Evolutionary conservation across 2,113 vertebrate genomes (phyloP).

Genomic region (Lophochroa leadbeateri): DNA sequence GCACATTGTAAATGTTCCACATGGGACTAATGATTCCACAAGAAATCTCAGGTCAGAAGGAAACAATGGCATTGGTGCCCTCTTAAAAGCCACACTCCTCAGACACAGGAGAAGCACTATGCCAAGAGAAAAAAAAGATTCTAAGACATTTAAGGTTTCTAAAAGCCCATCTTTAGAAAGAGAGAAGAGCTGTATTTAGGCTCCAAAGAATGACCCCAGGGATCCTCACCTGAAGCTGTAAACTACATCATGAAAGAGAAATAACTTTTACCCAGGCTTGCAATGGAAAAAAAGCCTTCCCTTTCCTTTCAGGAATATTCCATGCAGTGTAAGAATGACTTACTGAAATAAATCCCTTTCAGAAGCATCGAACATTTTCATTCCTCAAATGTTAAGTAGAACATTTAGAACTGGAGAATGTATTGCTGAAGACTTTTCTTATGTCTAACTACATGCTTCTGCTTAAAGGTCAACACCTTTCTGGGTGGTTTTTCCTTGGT

Average conservation of each 20-base stretch:
- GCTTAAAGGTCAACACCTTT: slow-evolving; percentile 43
- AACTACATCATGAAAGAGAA: not conserved
- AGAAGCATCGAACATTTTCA: not conserved
- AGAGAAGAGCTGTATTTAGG: not conserved
- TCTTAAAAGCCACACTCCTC: not conserved
- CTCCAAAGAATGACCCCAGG: slow-evolving; percentile 15
- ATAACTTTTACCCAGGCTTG: not conserved
- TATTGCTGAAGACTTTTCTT: not conserved
- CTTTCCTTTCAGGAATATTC: not conserved
- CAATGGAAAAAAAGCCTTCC: not conserved
- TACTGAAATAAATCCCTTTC: slow-evolving; percentile 28
- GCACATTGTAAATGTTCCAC: accelerated
- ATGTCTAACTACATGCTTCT: slow-evolving; percentile 4
- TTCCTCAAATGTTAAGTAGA: slow-evolving; percentile 45
- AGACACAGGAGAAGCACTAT: not conserved
- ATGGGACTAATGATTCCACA: not conserved
- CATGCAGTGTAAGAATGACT: not conserved
- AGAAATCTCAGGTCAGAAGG: not conserved
- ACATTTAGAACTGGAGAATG: slow-evolving; percentile 14
- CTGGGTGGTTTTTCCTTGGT: not conserved
- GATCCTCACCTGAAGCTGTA: slow-evolving; percentile 7
- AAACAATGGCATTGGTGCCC: not conserved
- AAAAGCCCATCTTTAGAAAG: not conserved
- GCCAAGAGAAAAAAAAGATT: not conserved
- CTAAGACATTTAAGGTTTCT: not conserved